Evolutionary conservation across 2,113 vertebrate species (phyloP).

Genomic region (Mormyrus iriodes): DNA sequence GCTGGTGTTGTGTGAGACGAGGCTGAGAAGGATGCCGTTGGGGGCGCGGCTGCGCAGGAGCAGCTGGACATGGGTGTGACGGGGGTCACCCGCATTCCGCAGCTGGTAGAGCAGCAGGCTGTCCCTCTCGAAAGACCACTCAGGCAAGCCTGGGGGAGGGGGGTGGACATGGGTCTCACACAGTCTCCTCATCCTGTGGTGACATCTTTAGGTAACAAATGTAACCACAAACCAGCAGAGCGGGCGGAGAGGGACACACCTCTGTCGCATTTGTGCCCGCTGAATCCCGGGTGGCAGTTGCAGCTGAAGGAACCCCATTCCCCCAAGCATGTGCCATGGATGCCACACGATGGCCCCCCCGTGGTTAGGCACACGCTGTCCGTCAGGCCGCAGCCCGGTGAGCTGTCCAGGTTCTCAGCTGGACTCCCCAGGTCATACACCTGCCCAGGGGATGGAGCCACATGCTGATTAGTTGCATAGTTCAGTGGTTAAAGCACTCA

Average conservation of each 20-base stretch:
- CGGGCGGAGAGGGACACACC: constrained; percentile 47
- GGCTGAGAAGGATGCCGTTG: constrained; percentile 63
- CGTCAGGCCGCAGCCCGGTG: constrained; percentile 64
- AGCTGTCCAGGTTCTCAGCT: constrained; percentile 70
- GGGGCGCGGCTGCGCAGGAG: constrained; percentile 68
- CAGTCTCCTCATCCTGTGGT: not conserved
- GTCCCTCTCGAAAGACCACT: constrained; percentile 74
- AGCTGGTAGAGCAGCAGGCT: constrained; percentile 67
- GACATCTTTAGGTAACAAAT: not conserved
- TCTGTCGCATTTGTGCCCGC: constrained; percentile 69
- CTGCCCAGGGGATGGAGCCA: constrained; percentile 43
- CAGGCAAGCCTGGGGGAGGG: constrained; percentile 61
- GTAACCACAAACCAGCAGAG: not conserved
- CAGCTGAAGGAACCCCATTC: constrained; percentile 77
- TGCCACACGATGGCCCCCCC: constrained; percentile 66
- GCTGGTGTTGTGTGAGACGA: constrained; percentile 55
- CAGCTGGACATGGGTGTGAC: constrained; percentile 61
- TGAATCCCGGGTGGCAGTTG: constrained; percentile 70
- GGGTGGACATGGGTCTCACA: not conserved
- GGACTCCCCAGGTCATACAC: constrained; percentile 74
- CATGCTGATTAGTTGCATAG: not conserved
- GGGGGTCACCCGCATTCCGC: constrained; percentile 53
- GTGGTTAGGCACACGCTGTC: constrained; percentile 67
- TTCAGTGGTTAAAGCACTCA: not conserved
- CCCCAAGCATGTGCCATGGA: constrained; percentile 66